Evolutionary conservation across 2,888 invertebrate genomes (phyloP).

Genomic region (Drosophila greeni): DNA sequence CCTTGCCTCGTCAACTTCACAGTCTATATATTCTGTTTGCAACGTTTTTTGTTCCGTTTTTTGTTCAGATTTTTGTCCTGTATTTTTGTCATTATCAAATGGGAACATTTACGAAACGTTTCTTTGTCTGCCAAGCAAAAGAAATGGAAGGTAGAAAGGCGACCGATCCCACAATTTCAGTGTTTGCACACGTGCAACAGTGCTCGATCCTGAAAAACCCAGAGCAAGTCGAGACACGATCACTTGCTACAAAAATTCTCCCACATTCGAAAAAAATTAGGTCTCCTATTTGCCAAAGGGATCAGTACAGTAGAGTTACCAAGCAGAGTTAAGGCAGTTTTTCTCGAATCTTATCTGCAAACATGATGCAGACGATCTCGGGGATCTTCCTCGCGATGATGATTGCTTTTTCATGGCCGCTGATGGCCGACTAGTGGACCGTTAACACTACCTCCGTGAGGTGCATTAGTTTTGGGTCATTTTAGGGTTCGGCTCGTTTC

Average conservation of each 20-base stretch:
- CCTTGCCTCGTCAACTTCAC: not conserved
- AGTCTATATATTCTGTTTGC: not conserved
- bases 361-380: constrained; percentile 44
- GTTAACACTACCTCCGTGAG: constrained; percentile 31
- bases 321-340: constrained; percentile 2
- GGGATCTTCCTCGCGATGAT: constrained; percentile 35
- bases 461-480: constrained; percentile 67
- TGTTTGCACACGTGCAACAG: constrained; percentile 36
- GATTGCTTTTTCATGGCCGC: constrained; percentile 37
- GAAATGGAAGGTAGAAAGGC: constrained; percentile 11
- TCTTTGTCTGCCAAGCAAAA: constrained; percentile 11
- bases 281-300: constrained; percentile 29
- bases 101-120: constrained; percentile 17
- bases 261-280: constrained; percentile 16
- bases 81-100: constrained; percentile 18
- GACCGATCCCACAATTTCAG: constrained; percentile 8
- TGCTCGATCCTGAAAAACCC: constrained; percentile 11
- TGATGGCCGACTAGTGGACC: constrained; percentile 29
- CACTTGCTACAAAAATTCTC: constrained; percentile 12
- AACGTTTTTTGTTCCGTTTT: not conserved
- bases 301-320: constrained; percentile 22
- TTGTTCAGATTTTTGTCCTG: too few relatives aligned
- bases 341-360: constrained; percentile 47
- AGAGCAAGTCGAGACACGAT: constrained; percentile 35
- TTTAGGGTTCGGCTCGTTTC: constrained; percentile 63